phyloP scores from a whole-genome alignment of 2,797 vertebrate species.

The Bryconaethiops microstoma region DNA sequence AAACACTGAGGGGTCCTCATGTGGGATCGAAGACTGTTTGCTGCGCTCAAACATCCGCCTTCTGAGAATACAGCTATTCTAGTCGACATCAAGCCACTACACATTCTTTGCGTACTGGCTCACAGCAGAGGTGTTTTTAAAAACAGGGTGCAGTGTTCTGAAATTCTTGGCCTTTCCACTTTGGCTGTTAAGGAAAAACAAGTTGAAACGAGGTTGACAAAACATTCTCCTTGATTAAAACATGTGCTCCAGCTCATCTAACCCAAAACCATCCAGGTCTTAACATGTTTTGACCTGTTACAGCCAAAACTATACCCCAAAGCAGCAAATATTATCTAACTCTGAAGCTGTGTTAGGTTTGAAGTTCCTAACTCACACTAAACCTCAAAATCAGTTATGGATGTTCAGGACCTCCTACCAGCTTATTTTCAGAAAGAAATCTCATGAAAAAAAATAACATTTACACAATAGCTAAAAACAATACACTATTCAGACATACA shows the following conservation, averaged over 20 bases:
- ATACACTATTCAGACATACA: not conserved
- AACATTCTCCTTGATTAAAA: not conserved
- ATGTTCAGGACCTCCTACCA: not conserved
- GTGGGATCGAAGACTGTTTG: not conserved
- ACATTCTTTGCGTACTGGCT: not conserved
- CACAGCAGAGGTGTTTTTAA: not conserved
- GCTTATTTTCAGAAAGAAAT: not conserved
- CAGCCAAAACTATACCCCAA: not conserved
- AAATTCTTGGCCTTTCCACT: not conserved
- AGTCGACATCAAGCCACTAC: constrained; percentile 18
- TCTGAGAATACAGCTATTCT: constrained; percentile 26
- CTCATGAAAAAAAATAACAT: not conserved
- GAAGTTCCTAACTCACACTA: not conserved
- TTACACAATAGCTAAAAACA: not conserved
- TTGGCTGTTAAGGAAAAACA: not conserved
- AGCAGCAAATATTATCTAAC: not conserved
- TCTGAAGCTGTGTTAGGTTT: too few relatives aligned
- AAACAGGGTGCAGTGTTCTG: not conserved
- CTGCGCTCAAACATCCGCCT: constrained; percentile 24
- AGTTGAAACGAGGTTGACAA: constrained; percentile 1
- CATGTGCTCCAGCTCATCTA: not conserved
- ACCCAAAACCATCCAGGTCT: not conserved
- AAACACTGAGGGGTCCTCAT: constrained; percentile 6
- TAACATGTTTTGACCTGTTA: not conserved
- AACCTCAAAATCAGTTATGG: not conserved